Conservation (phyloP, 2,113 vertebrate species). For the Mellivora capensis region DNA sequence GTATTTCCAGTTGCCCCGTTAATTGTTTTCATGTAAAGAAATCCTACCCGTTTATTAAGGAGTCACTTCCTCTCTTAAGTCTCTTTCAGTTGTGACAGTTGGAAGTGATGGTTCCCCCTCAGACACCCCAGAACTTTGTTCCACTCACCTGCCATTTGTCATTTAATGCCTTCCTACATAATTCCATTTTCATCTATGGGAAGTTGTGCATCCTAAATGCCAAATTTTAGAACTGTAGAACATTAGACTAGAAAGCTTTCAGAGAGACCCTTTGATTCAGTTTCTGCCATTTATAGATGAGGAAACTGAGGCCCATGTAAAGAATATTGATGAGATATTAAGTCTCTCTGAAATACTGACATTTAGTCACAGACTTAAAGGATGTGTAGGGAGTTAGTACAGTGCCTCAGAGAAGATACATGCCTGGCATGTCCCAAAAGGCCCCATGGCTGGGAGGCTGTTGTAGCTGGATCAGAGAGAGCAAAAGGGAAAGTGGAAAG, state of each 20-base stretch:
- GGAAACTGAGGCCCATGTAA: neutral
- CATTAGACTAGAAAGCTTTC: neutral
- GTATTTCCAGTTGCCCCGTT: neutral
- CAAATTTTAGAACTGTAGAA: neutral
- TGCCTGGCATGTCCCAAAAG: neutral
- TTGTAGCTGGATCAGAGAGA: neutral
- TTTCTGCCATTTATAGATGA: neutral
- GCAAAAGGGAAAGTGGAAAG: neutral
- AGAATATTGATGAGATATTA: neutral
- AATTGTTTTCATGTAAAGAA: neutral
- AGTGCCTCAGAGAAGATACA: neutral
- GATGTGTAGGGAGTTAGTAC: neutral
- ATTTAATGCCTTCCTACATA: neutral
- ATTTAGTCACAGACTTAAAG: neutral
- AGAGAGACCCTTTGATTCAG: neutral
- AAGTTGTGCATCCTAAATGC: neutral
- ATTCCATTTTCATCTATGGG: neutral
- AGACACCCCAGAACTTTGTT: neutral
- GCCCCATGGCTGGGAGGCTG: neutral
- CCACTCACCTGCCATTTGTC: neutral
- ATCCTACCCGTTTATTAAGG: neutral
- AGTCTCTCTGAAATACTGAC: neutral
- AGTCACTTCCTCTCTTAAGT: neutral
- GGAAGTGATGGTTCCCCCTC: neutral
- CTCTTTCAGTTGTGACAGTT: neutral